Conservation (phyloP, 2,797 vertebrate genomes). For the Aplochiton taeniatus region DNA sequence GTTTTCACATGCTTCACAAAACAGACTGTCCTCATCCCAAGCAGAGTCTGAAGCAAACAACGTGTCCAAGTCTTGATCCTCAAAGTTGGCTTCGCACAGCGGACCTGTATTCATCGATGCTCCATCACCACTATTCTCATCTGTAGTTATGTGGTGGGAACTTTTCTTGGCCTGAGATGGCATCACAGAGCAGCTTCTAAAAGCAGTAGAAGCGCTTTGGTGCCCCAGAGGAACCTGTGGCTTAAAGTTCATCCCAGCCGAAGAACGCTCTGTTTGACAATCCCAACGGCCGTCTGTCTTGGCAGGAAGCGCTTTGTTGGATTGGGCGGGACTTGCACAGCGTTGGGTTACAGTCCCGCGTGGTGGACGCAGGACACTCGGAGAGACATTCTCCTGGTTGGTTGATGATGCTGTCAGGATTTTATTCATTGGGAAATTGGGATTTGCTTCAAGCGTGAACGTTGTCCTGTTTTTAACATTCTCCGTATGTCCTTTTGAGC, state of each 20-base stretch:
- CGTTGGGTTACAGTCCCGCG: neutral
- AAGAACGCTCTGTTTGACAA: no score
- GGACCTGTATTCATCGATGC: neutral
- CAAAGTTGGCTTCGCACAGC: slow-evolving; percentile 20
- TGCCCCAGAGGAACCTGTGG: no score
- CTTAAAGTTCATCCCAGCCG: no score
- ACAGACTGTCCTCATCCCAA: slow-evolving; percentile 82
- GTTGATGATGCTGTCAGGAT: slow-evolving; percentile 18
- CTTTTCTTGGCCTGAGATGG: neutral
- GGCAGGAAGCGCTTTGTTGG: no score
- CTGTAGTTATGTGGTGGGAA: neutral
- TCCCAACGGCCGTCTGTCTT: no score
- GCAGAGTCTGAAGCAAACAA: slow-evolving; percentile 70
- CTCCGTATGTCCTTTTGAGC: slow-evolving; percentile 40
- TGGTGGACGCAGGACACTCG: neutral
- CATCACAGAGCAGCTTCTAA: neutral
- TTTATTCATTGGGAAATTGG: slow-evolving; percentile 32
- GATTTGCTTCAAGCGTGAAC: slow-evolving; percentile 44
- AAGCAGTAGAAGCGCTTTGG: no score
- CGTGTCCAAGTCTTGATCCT: slow-evolving; percentile 55
- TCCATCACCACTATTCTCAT: slow-evolving; percentile 53
- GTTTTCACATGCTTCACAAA: slow-evolving; percentile 86
- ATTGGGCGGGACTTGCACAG: neutral
- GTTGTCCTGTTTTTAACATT: slow-evolving; percentile 39
- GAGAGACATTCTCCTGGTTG: slow-evolving; percentile 26